phyloP scores from a whole-genome alignment of 1,140 invertebrate species.

The Drosophila novamexicana region DNA sequence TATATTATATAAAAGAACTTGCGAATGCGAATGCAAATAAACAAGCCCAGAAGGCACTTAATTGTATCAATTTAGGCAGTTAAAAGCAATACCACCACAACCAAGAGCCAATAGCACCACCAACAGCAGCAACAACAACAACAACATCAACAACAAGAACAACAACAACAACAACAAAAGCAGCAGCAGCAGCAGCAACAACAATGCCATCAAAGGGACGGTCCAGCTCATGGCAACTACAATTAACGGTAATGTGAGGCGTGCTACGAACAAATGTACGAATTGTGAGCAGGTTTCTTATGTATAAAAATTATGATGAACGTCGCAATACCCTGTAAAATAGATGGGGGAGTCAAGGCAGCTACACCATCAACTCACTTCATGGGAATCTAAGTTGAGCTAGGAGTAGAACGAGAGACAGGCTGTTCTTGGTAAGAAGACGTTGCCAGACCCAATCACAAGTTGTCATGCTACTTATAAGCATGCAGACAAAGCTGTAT shows the following conservation, averaged over 20 bases:
- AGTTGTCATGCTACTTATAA: too few species aligned
- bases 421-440: too few species aligned
- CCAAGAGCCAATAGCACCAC: constrained; percentile 4
- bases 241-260: constrained; percentile 33
- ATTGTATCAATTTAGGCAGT: constrained; percentile 75
- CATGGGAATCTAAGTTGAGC: too few species aligned
- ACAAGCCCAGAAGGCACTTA: constrained; percentile 73
- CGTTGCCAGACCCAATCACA: too few species aligned
- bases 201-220: constrained; percentile 30
- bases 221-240: constrained; percentile 21
- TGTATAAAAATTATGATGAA: too few species aligned
- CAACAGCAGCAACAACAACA: neutral
- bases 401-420: too few species aligned
- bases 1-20: constrained; percentile 4
- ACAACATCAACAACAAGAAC: neutral
- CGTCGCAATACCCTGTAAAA: constrained; percentile 12
- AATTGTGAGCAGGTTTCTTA: too few species aligned
- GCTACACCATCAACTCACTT: too few species aligned
- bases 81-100: constrained; percentile 46
- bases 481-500: too few species aligned
- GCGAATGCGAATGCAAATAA: constrained; percentile 61
- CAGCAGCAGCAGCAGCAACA: neutral
- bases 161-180: constrained; percentile 7
- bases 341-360: too few species aligned
- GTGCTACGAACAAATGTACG: neutral